These are phyloP conservation scores for Drosophila tripunctata DNA, from an alignment of 2,888 invertebrate species.

Conservation along the genomic window DNA sequence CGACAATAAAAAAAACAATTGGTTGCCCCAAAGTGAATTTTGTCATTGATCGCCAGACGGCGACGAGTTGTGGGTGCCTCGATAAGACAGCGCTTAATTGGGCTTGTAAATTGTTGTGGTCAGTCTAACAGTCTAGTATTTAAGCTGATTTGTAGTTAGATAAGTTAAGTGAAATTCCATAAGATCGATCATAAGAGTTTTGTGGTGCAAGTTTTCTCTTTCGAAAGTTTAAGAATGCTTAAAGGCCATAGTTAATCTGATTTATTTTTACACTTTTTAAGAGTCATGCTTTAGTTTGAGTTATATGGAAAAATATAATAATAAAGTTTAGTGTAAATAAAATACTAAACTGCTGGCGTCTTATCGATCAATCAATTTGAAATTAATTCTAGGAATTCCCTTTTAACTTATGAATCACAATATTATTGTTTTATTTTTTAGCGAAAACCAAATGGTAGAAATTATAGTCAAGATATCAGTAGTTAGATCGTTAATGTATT, in stretches of 20 bases:
- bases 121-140: background rate
- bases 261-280: too few relatives aligned
- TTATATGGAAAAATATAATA: too few relatives aligned
- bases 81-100: constrained; percentile 9
- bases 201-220: background rate
- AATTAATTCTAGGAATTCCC: too few relatives aligned
- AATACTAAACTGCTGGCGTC: too few relatives aligned
- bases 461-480: too few relatives aligned
- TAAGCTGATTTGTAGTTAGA: constrained; percentile 11
- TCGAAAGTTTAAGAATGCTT: background rate
- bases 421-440: too few relatives aligned
- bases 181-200: background rate
- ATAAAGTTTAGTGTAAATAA: too few relatives aligned
- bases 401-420: too few relatives aligned
- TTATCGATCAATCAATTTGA: too few relatives aligned
- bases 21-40: constrained; percentile 49
- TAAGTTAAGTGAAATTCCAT: background rate
- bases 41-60: constrained; percentile 47
- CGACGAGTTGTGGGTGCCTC: constrained; percentile 25
- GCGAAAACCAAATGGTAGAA: too few relatives aligned
- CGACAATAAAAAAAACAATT: constrained; percentile 55
- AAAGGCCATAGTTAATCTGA: background rate
- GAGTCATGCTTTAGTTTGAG: too few relatives aligned
- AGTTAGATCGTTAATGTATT: too few relatives aligned
- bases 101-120: constrained; percentile 2